Percentiles rank a stretch among this genome's conserved stretches.
Conservation (phyloP, 2,113 vertebrate genomes). For the Cochlearius cochlearius region DNA sequence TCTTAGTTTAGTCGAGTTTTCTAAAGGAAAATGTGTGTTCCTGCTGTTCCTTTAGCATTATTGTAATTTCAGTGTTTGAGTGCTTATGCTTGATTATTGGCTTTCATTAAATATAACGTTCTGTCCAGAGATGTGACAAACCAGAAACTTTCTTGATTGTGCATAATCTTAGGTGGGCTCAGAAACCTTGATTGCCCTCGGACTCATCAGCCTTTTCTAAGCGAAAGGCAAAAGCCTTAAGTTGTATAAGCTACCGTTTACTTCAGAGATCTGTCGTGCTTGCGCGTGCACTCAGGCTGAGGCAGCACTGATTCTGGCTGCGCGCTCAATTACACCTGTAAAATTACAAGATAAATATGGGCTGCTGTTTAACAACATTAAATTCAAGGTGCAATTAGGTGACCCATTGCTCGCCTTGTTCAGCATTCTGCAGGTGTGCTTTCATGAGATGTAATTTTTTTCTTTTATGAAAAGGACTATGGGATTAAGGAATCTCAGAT, state of each 20-base stretch:
- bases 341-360: background rate
- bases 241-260: background rate
- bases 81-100: background rate
- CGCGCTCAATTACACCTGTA: background rate
- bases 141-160: background rate
- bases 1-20: background rate
- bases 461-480: background rate
- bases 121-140: background rate
- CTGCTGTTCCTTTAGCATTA: background rate
- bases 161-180: background rate
- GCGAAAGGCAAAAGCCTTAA: background rate
- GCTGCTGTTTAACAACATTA: background rate
- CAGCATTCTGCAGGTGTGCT: background rate
- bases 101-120: background rate
- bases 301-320: background rate
- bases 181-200: background rate
- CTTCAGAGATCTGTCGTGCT: background rate
- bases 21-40: background rate
- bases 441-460: background rate
- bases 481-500: background rate
- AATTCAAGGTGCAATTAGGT: background rate
- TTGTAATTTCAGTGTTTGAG: background rate
- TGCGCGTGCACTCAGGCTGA: background rate
- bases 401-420: background rate
- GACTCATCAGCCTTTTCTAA: background rate